Evolutionary conservation across 2,113 vertebrate genomes (phyloP), one percentile per base, ranked within the genome.

Genomic region (Sebastes fasciatus): DNA sequence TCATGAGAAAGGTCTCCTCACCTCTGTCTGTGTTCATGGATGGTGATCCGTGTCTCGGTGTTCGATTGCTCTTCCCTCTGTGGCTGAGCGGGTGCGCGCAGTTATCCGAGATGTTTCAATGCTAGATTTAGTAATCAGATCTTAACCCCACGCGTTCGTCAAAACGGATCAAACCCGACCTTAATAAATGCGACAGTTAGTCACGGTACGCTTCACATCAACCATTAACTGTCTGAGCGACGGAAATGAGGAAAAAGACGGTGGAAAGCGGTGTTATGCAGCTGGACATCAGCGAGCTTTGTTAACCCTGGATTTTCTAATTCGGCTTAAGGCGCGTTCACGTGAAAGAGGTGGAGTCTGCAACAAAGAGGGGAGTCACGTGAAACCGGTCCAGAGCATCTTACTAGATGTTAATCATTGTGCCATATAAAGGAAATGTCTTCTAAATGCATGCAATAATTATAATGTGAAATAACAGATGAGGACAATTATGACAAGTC

Each of bases 281-380:
- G 73, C 55, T 7, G 43, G 43, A 63, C 43, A 71, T 77, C 82
- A 19, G 43, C 62, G 10, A 77, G 91, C 91, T 93, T 91, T 92
- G 91, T 93, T 91, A 93, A 92, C 92, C 92, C 90, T 9, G 90
- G 85, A 91, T 93, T 93, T 92, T 89, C 86, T 91, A 91, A 93
- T 89, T 93, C 91, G 86, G 90, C 79, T 92, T 91, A 89, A 76
- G 17, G 93, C 93, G 91, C 93, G 91, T 81, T 89, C 93, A 80
- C 76, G 84, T 1, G 55, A 67, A 64, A 40, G 84, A 72, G 93
- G 91, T 19, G 91, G 91, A 77, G 91, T 57, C 77, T 77, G 54
- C 1, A 40, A 69, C 74, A 80, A 80, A 77, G 67, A 17, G 40
- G 26, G 12, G 34, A 23, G 76, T 91, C 81, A 90, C 86, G 77